These are phyloP conservation scores for Trissonchulus latispiculum DNA, from an alignment of 2,888 invertebrate genomes.

Conservation along the genomic window DNA sequence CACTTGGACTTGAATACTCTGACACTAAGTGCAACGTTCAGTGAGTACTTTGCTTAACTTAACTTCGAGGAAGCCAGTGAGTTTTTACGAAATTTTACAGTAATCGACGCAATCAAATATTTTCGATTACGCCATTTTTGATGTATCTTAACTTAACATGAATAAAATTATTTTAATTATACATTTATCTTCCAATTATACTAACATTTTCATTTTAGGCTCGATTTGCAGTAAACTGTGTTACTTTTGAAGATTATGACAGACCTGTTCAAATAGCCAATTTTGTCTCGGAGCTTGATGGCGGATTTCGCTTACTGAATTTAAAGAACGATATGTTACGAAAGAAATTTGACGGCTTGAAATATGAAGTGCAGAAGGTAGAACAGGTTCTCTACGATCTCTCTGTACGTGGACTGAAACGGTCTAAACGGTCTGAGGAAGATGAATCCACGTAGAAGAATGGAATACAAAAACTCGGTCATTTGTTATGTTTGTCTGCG, in stretches of 20 bases:
- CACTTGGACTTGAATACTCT: too few species aligned
- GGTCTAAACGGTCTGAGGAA: not conserved
- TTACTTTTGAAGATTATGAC: slow-evolving; percentile 63
- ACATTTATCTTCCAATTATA: too few species aligned
- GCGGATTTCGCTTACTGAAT: slow-evolving; percentile 76
- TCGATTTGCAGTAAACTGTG: slow-evolving; percentile 47
- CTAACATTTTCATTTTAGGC: slow-evolving; percentile 37
- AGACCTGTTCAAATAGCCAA: slow-evolving; percentile 69
- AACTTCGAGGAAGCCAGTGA: too few species aligned
- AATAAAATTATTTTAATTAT: too few species aligned
- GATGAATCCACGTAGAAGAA: not conserved
- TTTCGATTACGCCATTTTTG: too few species aligned
- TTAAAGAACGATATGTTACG: slow-evolving; percentile 81
- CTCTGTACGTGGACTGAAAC: slow-evolving; percentile 62
- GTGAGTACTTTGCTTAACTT: too few species aligned
- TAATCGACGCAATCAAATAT: too few species aligned
- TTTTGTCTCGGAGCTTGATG: slow-evolving; percentile 74
- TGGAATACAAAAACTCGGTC: not conserved
- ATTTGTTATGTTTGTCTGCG: too few species aligned
- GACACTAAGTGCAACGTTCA: too few species aligned
- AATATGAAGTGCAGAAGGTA: slow-evolving; percentile 82
- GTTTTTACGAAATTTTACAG: too few species aligned
- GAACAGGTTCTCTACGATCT: slow-evolving; percentile 81
- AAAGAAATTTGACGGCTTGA: slow-evolving; percentile 55
- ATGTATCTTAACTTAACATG: too few species aligned